Evolutionary conservation across 2,797 vertebrate genomes (phyloP).

Genomic region (Neosilurus hyrtlii): DNA sequence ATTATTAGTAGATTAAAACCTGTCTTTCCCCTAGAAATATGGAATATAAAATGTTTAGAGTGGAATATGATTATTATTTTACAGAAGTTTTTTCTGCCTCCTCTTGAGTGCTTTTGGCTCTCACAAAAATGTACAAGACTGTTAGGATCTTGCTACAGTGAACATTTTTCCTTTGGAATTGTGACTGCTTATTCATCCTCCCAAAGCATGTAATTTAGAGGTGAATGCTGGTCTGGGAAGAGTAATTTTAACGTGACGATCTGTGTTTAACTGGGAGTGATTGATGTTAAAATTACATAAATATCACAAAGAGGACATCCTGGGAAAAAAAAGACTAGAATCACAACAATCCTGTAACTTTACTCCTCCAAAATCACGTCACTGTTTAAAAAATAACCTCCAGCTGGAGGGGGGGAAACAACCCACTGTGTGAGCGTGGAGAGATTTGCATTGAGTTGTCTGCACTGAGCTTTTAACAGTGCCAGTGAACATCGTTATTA

Average conservation of each 20-base stretch:
- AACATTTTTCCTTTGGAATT: slow-evolving; percentile 22
- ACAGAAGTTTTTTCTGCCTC: not conserved
- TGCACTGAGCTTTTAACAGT: not conserved
- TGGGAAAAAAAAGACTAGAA: slow-evolving; percentile 32
- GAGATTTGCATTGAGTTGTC: not conserved
- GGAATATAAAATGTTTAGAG: too few species aligned
- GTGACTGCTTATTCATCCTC: slow-evolving; percentile 22
- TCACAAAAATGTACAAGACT: not conserved
- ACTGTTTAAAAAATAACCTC: slow-evolving; percentile 41
- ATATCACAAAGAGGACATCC: slow-evolving; percentile 18
- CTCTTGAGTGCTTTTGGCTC: not conserved
- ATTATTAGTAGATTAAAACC: not conserved
- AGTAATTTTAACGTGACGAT: slow-evolving; percentile 37
- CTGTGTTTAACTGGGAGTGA: slow-evolving; percentile 43
- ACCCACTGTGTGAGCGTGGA: not conserved
- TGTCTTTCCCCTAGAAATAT: not conserved
- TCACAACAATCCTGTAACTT: slow-evolving; percentile 34
- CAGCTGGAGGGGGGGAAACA: slow-evolving; percentile 29
- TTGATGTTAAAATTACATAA: slow-evolving; percentile 41
- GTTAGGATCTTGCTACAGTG: not conserved
- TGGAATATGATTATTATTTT: too few species aligned
- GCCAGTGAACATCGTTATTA: not conserved
- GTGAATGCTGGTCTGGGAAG: slow-evolving; percentile 23
- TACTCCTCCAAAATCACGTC: slow-evolving; percentile 35
- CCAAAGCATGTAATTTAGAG: slow-evolving; percentile 42